Percentiles rank a stretch among this genome's conserved stretches.
Conservation (phyloP, 1,140 invertebrate species). For the Trichogramma pretiosum region DNA sequence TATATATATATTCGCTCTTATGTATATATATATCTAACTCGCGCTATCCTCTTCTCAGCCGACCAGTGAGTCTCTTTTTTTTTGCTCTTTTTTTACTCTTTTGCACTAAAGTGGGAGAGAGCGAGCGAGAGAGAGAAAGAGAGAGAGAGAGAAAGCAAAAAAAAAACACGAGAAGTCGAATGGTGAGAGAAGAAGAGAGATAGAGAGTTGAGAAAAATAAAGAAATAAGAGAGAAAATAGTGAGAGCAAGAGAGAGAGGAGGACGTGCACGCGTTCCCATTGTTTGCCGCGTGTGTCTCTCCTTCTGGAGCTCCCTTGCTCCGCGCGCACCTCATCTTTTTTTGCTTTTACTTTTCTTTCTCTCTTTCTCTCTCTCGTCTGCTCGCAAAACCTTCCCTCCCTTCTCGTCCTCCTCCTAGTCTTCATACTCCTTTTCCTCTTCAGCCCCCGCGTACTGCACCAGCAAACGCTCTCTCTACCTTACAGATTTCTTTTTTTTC, state of each 20-base stretch:
- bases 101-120: neutral
- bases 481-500: slow-evolving; percentile 21
- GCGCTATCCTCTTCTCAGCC: neutral
- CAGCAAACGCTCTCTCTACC: slow-evolving; percentile 8
- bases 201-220: slow-evolving; percentile 15
- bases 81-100: neutral
- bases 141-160: neutral
- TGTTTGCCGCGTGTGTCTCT: slow-evolving; percentile 33
- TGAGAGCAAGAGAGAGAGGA: slow-evolving; percentile 17
- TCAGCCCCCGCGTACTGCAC: slow-evolving; percentile 14
- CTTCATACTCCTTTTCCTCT: slow-evolving; percentile 1
- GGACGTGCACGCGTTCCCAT: slow-evolving; percentile 41
- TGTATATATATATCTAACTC: no score
- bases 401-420: no score
- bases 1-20: no score
- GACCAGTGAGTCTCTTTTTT: neutral
- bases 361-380: slow-evolving; percentile 38
- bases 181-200: slow-evolving; percentile 10
- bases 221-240: slow-evolving; percentile 13
- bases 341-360: slow-evolving; percentile 34
- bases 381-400: slow-evolving; percentile 5
- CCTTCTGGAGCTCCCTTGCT: neutral
- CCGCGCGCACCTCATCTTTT: neutral
- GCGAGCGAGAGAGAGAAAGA: neutral
- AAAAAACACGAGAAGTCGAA: neutral